Evolutionary conservation across 2,888 invertebrate species (phyloP), one percentile per base, ranked within the genome.

Genomic region (Orthosia gracilis): DNA sequence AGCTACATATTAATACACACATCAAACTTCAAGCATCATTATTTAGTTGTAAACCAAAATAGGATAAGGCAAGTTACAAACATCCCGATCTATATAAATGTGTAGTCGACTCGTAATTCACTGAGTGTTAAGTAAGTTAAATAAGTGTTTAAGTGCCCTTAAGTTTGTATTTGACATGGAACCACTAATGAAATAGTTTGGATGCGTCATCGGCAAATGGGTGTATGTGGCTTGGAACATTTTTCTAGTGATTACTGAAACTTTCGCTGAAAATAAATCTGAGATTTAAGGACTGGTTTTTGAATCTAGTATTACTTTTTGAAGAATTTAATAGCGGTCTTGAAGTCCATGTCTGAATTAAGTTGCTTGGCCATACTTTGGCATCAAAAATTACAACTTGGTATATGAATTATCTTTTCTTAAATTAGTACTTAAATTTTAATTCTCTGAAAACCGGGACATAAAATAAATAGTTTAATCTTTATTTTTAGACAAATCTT

Each of bases 51-150:
- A 83, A 83, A 88, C 87, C 78, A 73, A 88, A 91, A 90, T 88
- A 89, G 87, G 80, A 83, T 87, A 75, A 88, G 70, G 78, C 58
- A 69, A 76, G 82, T 85, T 78, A 78, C 83, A 84, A 84, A 87
- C 77, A 72, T 74, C 84, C 85, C 65, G 73, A 78, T 84, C 80
- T 84, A 88, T 87, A 89, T 90, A 90, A 91, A 91, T 90, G 87
- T 88, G 89, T 89, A 89, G 82, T 83, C 90, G 70, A 84, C 76
- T 89, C 90, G 89, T 92, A 91, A 90, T 87, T 91, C 82, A 90
- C 83, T 17, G 80, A 79, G 87, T 87, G 93, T 90, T 92, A 91
- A 92, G 90, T 92, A 89, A 91, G 89, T 92, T 90, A 90, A 91
- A 92, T 90, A 91, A 90, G 90, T 91, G 87, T 92, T 90, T 90